These are phyloP conservation scores for Gorsachius magnificus DNA, from an alignment of 2,797 vertebrate genomes.

Conservation along the genomic window DNA sequence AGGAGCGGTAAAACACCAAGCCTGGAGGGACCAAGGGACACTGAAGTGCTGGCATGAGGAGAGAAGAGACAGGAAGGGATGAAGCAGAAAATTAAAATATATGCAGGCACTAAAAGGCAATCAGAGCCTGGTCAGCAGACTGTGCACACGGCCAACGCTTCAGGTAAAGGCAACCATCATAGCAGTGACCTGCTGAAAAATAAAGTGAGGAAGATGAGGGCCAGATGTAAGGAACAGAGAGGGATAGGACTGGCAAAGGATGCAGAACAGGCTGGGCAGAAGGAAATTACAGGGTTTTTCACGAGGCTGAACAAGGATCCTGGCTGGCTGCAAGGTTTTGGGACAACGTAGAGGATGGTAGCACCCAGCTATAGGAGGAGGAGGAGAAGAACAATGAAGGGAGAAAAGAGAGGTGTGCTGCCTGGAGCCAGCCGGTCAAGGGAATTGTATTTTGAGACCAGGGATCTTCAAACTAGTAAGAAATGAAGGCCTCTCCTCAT, in stretches of 20 bases:
- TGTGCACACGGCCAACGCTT: background rate
- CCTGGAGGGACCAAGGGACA: background rate
- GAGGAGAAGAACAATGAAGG: background rate
- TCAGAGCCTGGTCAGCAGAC: background rate
- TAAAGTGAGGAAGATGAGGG: background rate
- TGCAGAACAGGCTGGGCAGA: background rate
- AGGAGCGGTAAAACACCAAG: accelerated
- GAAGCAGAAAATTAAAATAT: background rate
- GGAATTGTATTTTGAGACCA: background rate
- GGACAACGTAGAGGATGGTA: accelerated
- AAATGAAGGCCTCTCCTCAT: background rate
- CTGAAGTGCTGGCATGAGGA: accelerated
- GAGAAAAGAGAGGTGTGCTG: background rate
- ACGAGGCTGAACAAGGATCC: background rate
- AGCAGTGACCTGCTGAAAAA: background rate
- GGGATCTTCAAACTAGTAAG: background rate
- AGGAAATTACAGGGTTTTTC: background rate
- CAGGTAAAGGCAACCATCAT: background rate
- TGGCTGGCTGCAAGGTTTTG: background rate
- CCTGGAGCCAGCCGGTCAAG: background rate
- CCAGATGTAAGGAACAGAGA: background rate
- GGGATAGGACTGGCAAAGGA: accelerated
- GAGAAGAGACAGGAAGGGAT: background rate
- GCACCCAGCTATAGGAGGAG: background rate
- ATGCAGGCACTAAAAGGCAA: background rate